Evolutionary conservation across 2,113 vertebrate species (phyloP).

Genomic region (Myiozetetes cayanensis): DNA sequence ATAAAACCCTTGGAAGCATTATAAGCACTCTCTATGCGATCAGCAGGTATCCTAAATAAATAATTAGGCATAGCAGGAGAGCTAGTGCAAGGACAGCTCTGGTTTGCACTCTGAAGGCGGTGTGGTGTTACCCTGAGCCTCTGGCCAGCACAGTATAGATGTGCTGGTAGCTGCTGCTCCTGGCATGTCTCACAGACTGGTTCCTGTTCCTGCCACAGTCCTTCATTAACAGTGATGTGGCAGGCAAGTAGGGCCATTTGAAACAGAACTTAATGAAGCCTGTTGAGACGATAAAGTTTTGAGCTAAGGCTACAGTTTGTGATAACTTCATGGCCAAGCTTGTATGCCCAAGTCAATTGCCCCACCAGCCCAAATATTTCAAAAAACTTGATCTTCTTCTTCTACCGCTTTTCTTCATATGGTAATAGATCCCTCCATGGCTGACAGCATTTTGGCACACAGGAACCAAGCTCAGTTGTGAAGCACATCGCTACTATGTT

Average conservation of each 20-base stretch:
- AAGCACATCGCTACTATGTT: rapidly evolving
- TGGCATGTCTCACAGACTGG: neutral
- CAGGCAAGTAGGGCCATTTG: neutral
- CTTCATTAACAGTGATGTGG: neutral
- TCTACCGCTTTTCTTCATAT: neutral
- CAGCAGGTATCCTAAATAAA: neutral
- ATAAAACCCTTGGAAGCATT: neutral
- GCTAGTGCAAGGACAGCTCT: neutral
- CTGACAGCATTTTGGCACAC: neutral
- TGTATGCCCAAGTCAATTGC: neutral
- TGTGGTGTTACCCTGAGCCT: rapidly evolving
- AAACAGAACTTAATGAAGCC: neutral
- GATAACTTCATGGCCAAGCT: neutral
- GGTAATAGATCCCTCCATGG: neutral
- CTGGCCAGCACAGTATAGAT: neutral
- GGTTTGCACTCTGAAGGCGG: neutral
- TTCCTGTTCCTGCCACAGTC: neutral
- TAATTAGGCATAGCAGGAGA: neutral
- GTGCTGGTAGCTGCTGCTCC: neutral
- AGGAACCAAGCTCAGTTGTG: neutral
- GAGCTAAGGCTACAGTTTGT: neutral
- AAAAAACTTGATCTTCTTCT: neutral
- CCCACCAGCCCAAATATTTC: neutral
- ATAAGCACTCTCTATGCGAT: neutral
- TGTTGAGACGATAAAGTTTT: neutral